These are phyloP conservation scores for Philypnodon macrostomus DNA, from an alignment of 2,797 vertebrate species.

Conservation along the genomic window DNA sequence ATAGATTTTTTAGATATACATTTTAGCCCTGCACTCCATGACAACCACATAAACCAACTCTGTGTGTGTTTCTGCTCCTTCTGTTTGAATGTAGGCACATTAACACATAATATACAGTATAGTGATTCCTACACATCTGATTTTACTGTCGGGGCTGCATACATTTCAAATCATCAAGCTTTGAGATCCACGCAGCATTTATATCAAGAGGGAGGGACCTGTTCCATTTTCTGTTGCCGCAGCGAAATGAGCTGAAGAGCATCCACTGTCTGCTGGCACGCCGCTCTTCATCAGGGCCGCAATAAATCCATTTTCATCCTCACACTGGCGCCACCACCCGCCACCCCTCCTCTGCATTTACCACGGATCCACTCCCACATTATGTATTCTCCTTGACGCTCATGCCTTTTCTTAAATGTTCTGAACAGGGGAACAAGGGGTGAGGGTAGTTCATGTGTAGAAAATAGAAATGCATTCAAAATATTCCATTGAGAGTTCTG, in stretches of 20 bases:
- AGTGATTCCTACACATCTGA: conserved; percentile 37
- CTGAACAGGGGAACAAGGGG: conserved; percentile 27
- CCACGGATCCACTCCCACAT: conserved; percentile 49
- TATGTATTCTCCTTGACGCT: conserved; percentile 42
- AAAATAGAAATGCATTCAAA: not conserved
- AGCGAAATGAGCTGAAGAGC: conserved; percentile 69
- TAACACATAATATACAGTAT: too few relatives aligned
- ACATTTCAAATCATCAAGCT: conserved; percentile 59
- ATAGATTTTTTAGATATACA: too few relatives aligned
- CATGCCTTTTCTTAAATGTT: conserved; percentile 24
- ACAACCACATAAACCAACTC: too few relatives aligned
- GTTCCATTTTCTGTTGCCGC: conserved; percentile 75
- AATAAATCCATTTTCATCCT: conserved; percentile 83
- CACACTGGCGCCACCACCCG: conserved; percentile 47
- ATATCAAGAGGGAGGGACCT: conserved; percentile 65
- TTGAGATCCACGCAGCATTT: conserved; percentile 75
- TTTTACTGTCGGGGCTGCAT: conserved; percentile 54
- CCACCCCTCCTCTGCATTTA: conserved; percentile 49
- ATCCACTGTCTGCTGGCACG: conserved; percentile 72
- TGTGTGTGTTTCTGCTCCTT: too few relatives aligned
- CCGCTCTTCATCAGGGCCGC: conserved; percentile 76
- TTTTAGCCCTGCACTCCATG: too few relatives aligned
- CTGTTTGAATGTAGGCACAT: too few relatives aligned
- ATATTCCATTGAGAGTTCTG: not conserved
- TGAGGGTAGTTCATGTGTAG: not conserved